These are phyloP conservation scores for Colossoma macropomum DNA, from an alignment of 2,113 vertebrate species.

Conservation along the genomic window DNA sequence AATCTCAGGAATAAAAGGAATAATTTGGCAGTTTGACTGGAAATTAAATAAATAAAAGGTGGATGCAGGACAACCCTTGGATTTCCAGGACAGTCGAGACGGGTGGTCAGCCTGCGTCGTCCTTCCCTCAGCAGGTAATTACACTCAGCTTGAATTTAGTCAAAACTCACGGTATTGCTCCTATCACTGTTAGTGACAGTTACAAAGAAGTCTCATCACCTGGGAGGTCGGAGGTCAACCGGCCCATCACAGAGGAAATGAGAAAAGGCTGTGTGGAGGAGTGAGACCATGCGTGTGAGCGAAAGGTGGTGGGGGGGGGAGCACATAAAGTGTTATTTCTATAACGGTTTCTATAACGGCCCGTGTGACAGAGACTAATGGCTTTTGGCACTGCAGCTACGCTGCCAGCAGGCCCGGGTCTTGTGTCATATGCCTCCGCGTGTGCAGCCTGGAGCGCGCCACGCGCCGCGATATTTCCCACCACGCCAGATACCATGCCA, in stretches of 20 bases:
- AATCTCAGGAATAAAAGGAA: no score
- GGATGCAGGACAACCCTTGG: no score
- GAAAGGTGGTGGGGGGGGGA: neutral
- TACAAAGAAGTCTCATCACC: conserved; percentile 55
- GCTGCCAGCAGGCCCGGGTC: conserved; percentile 54
- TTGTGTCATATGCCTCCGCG: conserved; percentile 26
- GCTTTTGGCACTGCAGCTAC: conserved; percentile 39
- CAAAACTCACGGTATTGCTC: conserved; percentile 14
- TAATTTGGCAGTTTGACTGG: no score
- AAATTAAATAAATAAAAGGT: no score
- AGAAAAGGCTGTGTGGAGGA: neutral
- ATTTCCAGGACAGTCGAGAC: no score
- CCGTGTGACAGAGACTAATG: conserved; percentile 44
- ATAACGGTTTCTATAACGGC: neutral
- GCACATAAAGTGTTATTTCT: conserved; percentile 28
- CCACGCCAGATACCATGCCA: conserved; percentile 55
- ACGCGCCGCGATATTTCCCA: conserved; percentile 52
- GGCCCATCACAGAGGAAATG: conserved; percentile 56
- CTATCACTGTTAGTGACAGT: conserved; percentile 41
- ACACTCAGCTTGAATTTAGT: neutral
- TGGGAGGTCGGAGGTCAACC: conserved; percentile 62
- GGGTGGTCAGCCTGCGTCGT: no score
- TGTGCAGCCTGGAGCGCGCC: conserved; percentile 12
- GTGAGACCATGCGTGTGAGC: neutral
- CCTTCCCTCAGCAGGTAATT: neutral